phyloP scores from a whole-genome alignment of 1,140 invertebrate genomes.

The Neotoxoptera formosana region DNA sequence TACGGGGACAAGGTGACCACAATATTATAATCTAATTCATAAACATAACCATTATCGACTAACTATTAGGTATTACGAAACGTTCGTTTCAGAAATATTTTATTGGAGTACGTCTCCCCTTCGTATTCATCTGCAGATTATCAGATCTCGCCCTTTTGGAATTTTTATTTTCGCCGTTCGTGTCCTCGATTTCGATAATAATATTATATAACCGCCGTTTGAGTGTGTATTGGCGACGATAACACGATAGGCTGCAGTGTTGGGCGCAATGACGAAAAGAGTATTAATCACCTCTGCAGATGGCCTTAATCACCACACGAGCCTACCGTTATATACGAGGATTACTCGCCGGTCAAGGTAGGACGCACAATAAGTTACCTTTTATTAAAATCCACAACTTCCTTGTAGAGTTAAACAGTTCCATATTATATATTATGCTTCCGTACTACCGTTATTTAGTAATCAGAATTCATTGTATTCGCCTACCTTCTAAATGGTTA shows the following conservation, averaged over 20 bases:
- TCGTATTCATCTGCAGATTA: too few species aligned
- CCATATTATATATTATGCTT: not conserved
- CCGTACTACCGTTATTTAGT: not conserved
- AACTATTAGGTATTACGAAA: not conserved
- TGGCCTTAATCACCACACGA: not conserved
- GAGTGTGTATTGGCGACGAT: not conserved
- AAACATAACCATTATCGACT: too few species aligned
- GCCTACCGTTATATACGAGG: not conserved
- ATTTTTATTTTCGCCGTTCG: too few species aligned
- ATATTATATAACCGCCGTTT: not conserved
- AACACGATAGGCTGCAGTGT: not conserved
- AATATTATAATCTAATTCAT: not conserved
- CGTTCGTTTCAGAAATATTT: not conserved
- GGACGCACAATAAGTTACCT: not conserved
- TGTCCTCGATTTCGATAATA: not conserved
- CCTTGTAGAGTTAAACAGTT: not conserved
- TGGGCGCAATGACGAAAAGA: not conserved
- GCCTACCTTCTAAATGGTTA: not conserved
- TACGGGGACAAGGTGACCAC: not conserved
- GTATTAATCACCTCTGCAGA: not conserved
- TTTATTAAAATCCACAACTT: not conserved
- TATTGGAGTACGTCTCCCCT: not conserved
- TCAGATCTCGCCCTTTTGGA: too few species aligned
- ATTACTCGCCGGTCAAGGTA: not conserved
- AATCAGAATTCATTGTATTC: not conserved